Conservation (phyloP, 2,113 vertebrate genomes). For the pig (Sus scrofa) region DNA sequence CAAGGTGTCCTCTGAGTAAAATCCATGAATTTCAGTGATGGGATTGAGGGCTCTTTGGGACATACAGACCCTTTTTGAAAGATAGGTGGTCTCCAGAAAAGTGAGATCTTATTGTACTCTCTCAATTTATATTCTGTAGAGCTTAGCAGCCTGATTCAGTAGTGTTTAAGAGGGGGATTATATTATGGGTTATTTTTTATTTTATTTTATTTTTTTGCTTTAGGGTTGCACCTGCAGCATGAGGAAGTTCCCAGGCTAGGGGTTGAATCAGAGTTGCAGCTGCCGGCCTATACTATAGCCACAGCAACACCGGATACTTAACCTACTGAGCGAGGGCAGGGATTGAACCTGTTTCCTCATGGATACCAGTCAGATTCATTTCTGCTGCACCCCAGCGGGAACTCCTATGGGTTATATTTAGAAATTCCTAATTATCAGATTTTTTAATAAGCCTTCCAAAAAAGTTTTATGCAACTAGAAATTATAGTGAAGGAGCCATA, state of each 20-base stretch:
- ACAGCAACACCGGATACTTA: too few relatives aligned
- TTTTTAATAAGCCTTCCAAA: constrained; percentile 27
- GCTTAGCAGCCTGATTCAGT: not conserved
- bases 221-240: too few relatives aligned
- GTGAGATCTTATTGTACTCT: not conserved
- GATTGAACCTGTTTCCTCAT: too few relatives aligned
- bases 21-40: not conserved
- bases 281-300: too few relatives aligned
- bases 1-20: not conserved
- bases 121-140: not conserved
- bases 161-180: not conserved
- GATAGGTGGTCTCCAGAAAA: not conserved
- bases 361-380: too few relatives aligned
- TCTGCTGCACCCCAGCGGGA: too few relatives aligned
- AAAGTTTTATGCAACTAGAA: not conserved
- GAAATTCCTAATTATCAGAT: constrained; percentile 21
- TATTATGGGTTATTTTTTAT: not conserved
- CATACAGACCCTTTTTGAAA: not conserved
- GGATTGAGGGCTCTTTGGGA: not conserved
- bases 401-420: constrained; percentile 12
- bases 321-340: too few relatives aligned
- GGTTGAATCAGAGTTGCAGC: too few relatives aligned
- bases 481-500: not conserved
- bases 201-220: too few relatives aligned
- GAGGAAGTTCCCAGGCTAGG: too few relatives aligned